Percentiles rank a stretch among this genome's conserved stretches.
phyloP scores from a whole-genome alignment of 2,113 vertebrate species.

The Dasyprocta punctata region DNA sequence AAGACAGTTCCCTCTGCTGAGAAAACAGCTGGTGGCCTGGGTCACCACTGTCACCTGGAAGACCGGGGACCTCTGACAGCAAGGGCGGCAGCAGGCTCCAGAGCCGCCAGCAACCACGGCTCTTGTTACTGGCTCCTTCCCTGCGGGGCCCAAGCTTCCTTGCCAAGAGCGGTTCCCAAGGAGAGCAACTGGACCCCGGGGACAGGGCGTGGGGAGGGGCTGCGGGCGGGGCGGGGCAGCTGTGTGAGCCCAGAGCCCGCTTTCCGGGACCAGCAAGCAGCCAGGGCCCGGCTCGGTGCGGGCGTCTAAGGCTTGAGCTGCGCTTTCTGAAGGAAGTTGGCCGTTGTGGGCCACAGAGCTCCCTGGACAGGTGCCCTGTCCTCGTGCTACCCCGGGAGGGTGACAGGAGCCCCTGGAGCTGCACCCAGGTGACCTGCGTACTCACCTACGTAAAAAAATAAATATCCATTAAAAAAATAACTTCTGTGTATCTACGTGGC shows the following conservation, averaged over 20 bases:
- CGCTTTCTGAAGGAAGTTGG: conserved; percentile 16
- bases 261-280: background rate
- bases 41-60: no score
- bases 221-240: background rate
- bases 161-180: background rate
- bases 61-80: background rate
- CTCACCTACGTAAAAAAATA: conserved; percentile 83
- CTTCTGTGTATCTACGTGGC: conserved; percentile 53
- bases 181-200: background rate
- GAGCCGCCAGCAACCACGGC: background rate
- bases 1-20: background rate
- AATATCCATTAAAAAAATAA: conserved; percentile 80
- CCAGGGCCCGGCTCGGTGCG: background rate
- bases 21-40: background rate
- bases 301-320: conserved; percentile 59
- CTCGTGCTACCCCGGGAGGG: accelerated
- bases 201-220: background rate
- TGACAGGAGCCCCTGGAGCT: conserved; percentile 1
- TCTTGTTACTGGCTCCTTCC: background rate
- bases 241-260: background rate
- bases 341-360: background rate
- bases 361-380: background rate
- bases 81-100: background rate
- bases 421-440: conserved; percentile 54
- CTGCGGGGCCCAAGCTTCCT: background rate